These are phyloP conservation scores for Poeciliopsis retropinna DNA, from an alignment of 2,113 vertebrate species.

Conservation along the genomic window DNA sequence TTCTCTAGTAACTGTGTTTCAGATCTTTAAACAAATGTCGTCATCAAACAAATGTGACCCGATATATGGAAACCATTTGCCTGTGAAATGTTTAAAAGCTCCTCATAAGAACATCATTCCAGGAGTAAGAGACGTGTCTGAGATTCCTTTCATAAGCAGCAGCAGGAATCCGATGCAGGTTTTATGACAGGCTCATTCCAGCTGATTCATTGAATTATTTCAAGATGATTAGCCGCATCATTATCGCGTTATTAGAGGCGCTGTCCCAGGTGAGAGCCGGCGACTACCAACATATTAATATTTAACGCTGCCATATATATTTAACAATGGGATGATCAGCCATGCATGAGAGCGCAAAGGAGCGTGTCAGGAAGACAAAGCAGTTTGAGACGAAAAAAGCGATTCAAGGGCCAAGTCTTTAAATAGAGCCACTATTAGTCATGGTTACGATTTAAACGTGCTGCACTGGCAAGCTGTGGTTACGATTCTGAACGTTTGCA, in stretches of 20 bases:
- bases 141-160: background rate
- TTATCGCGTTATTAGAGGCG: conserved; percentile 6
- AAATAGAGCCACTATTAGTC: conserved; percentile 21
- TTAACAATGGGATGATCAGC: conserved; percentile 12
- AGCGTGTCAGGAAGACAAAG: conserved; percentile 10
- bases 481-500: background rate
- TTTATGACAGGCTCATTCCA: conserved; percentile 15
- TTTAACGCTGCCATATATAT: conserved; percentile 37
- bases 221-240: conserved; percentile 20
- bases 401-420: conserved; percentile 11
- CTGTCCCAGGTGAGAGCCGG: conserved; percentile 39
- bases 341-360: background rate
- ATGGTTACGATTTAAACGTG: conserved; percentile 10
- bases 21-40: too few species aligned
- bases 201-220: conserved; percentile 15
- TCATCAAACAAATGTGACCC: too few species aligned
- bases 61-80: too few species aligned
- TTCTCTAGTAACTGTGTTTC: too few species aligned
- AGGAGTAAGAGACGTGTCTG: background rate
- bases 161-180: background rate
- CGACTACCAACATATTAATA: conserved; percentile 33
- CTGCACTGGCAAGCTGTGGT: background rate
- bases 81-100: too few species aligned
- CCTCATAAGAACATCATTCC: too few species aligned
- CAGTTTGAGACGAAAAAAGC: conserved; percentile 13